phyloP scores from a whole-genome alignment of 2,888 invertebrate species.

The Hemicrepidius hirtus region DNA sequence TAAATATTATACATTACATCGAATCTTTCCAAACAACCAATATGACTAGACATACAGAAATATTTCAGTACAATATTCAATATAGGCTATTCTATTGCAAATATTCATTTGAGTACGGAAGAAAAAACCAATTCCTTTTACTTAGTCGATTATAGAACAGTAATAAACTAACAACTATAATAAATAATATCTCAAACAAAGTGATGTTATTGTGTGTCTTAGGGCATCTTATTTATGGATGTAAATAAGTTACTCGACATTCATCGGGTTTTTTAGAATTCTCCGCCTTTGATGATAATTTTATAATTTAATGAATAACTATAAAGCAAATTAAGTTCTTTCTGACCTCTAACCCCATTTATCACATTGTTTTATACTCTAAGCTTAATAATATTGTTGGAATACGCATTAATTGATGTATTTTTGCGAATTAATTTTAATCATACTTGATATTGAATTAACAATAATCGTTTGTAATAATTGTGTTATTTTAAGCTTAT shows the following conservation, averaged over 20 bases:
- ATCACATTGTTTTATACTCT: slow-evolving; percentile 40
- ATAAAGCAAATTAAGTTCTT: slow-evolving; percentile 39
- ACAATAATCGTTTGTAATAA: slow-evolving; percentile 35
- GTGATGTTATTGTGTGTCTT: slow-evolving; percentile 73
- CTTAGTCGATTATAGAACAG: not conserved
- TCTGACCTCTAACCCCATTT: slow-evolving; percentile 36
- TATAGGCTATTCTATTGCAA: no score
- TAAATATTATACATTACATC: no score
- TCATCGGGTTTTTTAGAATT: slow-evolving; percentile 26
- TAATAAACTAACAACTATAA: slow-evolving; percentile 5
- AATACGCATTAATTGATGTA: slow-evolving; percentile 31
- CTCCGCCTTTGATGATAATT: slow-evolving; percentile 51
- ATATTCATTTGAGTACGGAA: not conserved
- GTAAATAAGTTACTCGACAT: slow-evolving; percentile 31
- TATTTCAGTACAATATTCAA: no score
- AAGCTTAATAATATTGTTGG: slow-evolving; percentile 33
- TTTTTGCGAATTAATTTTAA: slow-evolving; percentile 45
- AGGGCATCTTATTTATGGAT: slow-evolving; percentile 9
- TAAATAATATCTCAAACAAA: slow-evolving; percentile 10
- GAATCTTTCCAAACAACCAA: no score
- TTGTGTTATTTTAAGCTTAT: slow-evolving; percentile 32
- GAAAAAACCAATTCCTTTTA: not conserved
- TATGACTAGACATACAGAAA: no score
- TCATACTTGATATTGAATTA: slow-evolving; percentile 39
- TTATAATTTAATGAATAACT: slow-evolving; percentile 44